phyloP scores from a whole-genome alignment of 2,888 invertebrate genomes.

The Malachius bipustulatus region DNA sequence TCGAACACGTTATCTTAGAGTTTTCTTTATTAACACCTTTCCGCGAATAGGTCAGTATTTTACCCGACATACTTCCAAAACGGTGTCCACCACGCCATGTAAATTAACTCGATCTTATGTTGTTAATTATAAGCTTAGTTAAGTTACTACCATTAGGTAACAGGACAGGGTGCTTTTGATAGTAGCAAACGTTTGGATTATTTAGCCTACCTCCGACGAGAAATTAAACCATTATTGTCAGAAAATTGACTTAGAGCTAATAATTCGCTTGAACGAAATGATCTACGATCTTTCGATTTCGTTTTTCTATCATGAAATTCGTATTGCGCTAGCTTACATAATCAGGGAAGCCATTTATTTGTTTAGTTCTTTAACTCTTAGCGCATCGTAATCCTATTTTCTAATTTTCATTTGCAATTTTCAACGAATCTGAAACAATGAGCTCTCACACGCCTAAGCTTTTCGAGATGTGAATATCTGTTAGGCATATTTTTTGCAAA shows the following conservation, averaged over 20 bases:
- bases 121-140: background rate
- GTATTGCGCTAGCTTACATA: background rate
- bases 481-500: background rate
- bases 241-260: background rate
- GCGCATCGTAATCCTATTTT: background rate
- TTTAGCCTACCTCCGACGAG: conserved; percentile 4
- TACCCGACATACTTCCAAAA: background rate
- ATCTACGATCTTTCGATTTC: background rate
- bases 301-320: background rate
- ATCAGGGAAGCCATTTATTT: background rate
- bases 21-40: background rate
- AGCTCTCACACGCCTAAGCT: background rate
- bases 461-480: background rate
- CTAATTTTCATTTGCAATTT: background rate
- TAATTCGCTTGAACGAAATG: conserved; percentile 1
- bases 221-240: background rate
- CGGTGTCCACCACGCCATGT: background rate
- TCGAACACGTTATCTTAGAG: background rate
- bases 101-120: background rate
- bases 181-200: background rate
- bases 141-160: background rate
- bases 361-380: background rate
- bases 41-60: conserved; percentile 3
- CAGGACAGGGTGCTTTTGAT: background rate
- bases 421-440: too few relatives aligned